A percentile compares a stretch with the other conserved stretches of the same genome.
Evolutionary conservation across 2,797 vertebrate species (phyloP).

Genomic region (Geotrypetes seraphini): DNA sequence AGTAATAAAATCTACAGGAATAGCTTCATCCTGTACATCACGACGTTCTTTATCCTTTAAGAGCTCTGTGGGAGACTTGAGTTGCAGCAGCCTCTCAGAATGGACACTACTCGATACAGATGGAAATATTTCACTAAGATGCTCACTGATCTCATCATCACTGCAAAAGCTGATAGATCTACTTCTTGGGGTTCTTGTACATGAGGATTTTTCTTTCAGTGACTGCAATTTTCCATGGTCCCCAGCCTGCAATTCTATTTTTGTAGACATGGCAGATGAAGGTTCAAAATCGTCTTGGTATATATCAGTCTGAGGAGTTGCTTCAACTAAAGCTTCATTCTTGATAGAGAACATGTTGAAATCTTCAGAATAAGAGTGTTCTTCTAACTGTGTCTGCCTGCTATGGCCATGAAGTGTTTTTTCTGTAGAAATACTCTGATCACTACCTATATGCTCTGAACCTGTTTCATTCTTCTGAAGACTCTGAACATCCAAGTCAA

Average conservation of each 20-base stretch:
- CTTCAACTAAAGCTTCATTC: slow-evolving; percentile 37
- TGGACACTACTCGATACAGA: slow-evolving; percentile 39
- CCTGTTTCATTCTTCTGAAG: slow-evolving; percentile 11
- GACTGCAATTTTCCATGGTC: too few species aligned
- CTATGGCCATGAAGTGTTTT: slow-evolving; percentile 9
- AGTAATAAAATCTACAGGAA: slow-evolving; percentile 24
- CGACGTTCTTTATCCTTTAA: slow-evolving; percentile 40
- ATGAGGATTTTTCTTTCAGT: slow-evolving; percentile 17
- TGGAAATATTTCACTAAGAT: slow-evolving; percentile 54
- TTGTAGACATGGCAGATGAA: slow-evolving; percentile 39
- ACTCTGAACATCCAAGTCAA: slow-evolving; percentile 10
- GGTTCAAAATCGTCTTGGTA: slow-evolving; percentile 68
- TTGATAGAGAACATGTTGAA: slow-evolving; percentile 47
- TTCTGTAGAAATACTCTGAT: slow-evolving; percentile 10
- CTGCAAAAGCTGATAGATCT: slow-evolving; percentile 40
- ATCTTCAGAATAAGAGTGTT: slow-evolving; percentile 40
- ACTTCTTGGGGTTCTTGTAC: slow-evolving; percentile 16
- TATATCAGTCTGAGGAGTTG: slow-evolving; percentile 7
- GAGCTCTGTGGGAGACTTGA: slow-evolving; percentile 47
- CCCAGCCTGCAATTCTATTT: slow-evolving; percentile 21
- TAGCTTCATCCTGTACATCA: slow-evolving; percentile 34
- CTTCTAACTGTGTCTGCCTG: slow-evolving; percentile 26
- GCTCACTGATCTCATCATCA: slow-evolving; percentile 74
- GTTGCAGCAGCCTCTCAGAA: slow-evolving; percentile 58
- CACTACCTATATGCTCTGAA: slow-evolving; percentile 4